These are phyloP conservation scores for Microchirus variegatus DNA, from an alignment of 2,797 vertebrate species.

Conservation along the genomic window DNA sequence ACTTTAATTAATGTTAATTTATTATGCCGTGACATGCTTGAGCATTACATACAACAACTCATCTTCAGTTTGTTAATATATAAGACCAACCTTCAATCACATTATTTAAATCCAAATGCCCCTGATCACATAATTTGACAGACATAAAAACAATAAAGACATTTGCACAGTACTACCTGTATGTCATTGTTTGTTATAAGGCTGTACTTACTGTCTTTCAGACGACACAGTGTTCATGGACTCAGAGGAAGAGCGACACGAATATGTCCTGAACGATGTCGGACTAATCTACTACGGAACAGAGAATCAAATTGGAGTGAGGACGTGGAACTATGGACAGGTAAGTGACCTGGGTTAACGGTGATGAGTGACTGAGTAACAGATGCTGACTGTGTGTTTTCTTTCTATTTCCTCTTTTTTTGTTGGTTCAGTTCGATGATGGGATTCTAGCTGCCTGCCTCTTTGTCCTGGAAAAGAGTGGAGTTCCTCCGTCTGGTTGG, in stretches of 20 bases:
- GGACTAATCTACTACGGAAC: constrained; percentile 90
- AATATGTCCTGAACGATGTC: constrained; percentile 88
- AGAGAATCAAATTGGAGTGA: constrained; percentile 83
- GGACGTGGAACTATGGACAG: constrained; percentile 92
- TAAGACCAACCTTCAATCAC: too few species aligned
- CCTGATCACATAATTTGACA: too few species aligned
- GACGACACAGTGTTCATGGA: constrained; percentile 87
- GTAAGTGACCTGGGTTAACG: constrained; percentile 54
- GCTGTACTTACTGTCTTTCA: constrained; percentile 42
- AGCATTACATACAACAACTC: too few species aligned
- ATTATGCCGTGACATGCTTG: too few species aligned
- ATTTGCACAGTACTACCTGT: too few species aligned
- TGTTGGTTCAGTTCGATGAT: constrained; percentile 80
- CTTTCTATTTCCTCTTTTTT: background rate
- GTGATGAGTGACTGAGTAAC: too few species aligned
- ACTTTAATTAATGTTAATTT: too few species aligned
- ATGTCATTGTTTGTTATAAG: too few species aligned
- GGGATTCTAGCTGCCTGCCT: constrained; percentile 84
- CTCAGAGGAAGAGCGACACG: constrained; percentile 80
- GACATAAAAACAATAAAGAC: too few species aligned
- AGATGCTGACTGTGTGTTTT: background rate
- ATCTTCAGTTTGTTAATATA: too few species aligned
- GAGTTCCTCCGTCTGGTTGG: constrained; percentile 79
- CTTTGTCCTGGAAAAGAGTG: constrained; percentile 84
- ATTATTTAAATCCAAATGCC: too few species aligned